A percentile compares a stretch with the other conserved stretches of the same genome.
These are phyloP conservation scores for Anguilla rostrata DNA, from an alignment of 2,113 vertebrate species.

Conservation along the genomic window DNA sequence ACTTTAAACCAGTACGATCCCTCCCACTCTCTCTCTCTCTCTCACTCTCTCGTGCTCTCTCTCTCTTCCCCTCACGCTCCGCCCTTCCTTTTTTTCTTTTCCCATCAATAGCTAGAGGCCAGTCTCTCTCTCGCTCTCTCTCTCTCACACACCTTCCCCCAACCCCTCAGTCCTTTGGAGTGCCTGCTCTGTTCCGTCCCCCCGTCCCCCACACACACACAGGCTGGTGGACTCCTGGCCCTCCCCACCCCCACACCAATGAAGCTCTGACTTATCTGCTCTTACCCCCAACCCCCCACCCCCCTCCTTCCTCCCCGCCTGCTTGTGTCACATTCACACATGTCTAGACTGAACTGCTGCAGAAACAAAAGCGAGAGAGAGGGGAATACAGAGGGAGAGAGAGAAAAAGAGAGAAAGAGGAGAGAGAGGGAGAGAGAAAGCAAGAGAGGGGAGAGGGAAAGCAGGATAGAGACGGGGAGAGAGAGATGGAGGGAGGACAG, in stretches of 20 bases:
- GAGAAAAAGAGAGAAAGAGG: too few relatives aligned
- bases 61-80: neutral
- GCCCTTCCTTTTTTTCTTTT: neutral
- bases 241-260: neutral
- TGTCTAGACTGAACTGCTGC: neutral
- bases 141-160: neutral
- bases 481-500: neutral
- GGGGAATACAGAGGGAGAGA: neutral
- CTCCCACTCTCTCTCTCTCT: constrained; percentile 1
- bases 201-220: too few relatives aligned
- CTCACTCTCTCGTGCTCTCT: neutral
- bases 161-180: neutral
- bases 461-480: neutral
- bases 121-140: neutral
- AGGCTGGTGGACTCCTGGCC: neutral
- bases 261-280: neutral
- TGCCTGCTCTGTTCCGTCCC: too few relatives aligned
- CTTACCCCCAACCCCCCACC: neutral
- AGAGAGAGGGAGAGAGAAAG: neutral
- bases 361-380: neutral
- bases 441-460: neutral
- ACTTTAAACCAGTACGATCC: constrained; percentile 22
- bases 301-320: neutral
- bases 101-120: neutral
- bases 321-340: constrained; percentile 3